Base-by-base conservation (phyloP, 2,888 invertebrate species). In the Phlogophora meticulosa region DNA sequence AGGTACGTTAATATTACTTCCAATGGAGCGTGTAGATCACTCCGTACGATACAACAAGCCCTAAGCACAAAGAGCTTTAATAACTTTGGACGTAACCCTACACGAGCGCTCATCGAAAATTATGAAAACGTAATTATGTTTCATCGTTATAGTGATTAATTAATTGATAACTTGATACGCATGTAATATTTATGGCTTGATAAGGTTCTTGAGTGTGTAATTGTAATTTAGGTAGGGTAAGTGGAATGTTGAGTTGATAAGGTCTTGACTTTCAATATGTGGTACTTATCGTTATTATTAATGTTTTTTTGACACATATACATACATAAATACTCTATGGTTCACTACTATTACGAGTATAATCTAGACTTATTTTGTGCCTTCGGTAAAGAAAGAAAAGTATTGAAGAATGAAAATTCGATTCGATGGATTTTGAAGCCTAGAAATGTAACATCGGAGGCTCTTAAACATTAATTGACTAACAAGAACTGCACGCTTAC, bases 71-170 rank as follows among this genome's bases (percentile, higher is more conserved):
- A 49, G 34, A 61, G 43, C 40, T 38, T 57, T 78, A 52, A 65
- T 69, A 69, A 72, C 55, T 72, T 69, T 46, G 55, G 32, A 70
- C 42, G 22, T 9, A 56, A 52, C 53, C 49, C 53, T n/a, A 63
- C 42, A 58, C 52, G 63, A 59, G 51, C 68, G 45, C 60, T 81
- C 68, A 78, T 72, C 57, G 74, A 80, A 78, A 71, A 81, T 82
- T 72, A 76, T 75, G 72, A 81, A 71, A 80, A 68, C 51, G 67
- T 78, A 73, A 81, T 81, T 66, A 81, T 62, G 22, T 73, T 82
- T 63, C 66, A 55, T 48, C 68, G 45, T 59, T 58, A 73, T 76
- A 70, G 70, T 82, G 61, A 80, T 81, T 82, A 82, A 72, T 82
- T 82, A 73, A 55, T 60, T 62, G 56, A 58, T 71, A 71, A 82